Conservation (phyloP, 2,113 vertebrate species). For the Panthera tigris region DNA sequence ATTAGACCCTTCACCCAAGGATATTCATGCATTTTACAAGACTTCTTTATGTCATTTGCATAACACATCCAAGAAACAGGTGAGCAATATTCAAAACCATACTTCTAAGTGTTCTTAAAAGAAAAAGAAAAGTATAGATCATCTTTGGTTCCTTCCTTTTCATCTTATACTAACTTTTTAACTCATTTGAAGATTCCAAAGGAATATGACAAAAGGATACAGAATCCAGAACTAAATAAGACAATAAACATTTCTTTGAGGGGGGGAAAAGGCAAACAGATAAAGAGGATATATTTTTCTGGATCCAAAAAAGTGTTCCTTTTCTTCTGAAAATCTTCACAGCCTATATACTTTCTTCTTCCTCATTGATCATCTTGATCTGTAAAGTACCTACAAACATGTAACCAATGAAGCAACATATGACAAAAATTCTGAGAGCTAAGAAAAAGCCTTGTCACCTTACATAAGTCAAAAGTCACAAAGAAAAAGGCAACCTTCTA, state of each 20-base stretch:
- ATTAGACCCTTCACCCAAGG: constrained; percentile 62
- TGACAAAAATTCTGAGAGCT: neutral
- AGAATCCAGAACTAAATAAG: neutral
- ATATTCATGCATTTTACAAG: constrained; percentile 54
- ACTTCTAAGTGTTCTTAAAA: neutral
- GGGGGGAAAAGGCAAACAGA: neutral
- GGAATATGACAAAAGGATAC: neutral
- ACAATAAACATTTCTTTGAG: neutral
- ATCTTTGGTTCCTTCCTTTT: neutral
- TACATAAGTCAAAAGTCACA: neutral
- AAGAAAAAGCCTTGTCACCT: neutral
- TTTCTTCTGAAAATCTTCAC: neutral
- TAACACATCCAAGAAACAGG: constrained; percentile 35
- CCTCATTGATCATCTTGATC: neutral
- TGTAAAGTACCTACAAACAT: neutral
- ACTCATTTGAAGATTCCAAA: neutral
- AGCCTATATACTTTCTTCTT: neutral
- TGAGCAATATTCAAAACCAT: constrained; percentile 23
- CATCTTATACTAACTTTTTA: neutral
- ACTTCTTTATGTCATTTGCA: constrained; percentile 47
- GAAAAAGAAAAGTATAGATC: neutral
- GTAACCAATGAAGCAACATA: neutral
- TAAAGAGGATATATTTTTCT: neutral
- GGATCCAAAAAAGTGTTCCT: neutral
- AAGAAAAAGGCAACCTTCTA: neutral